These are phyloP conservation scores for Galleria mellonella DNA, from an alignment of 1,140 invertebrate genomes.

Conservation along the genomic window DNA sequence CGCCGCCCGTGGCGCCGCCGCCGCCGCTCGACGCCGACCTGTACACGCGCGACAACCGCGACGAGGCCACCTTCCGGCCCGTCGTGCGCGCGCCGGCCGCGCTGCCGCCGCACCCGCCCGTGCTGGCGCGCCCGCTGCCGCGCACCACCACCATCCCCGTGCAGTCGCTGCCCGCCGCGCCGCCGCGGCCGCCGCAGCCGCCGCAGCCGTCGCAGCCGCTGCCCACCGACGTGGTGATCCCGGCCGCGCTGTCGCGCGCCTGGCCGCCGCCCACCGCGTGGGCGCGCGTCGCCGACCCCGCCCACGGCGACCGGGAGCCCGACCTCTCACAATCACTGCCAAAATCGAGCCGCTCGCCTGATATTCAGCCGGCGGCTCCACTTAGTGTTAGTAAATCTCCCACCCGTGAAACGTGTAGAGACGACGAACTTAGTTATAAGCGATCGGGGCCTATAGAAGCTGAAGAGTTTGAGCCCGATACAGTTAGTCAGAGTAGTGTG, in stretches of 20 bases:
- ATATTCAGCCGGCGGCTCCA: conserved; percentile 50
- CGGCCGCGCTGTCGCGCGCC: conserved; percentile 27
- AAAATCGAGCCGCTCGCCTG: conserved; percentile 38
- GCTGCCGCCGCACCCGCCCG: conserved; percentile 22
- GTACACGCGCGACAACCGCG: conserved; percentile 77
- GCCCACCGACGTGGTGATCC: conserved; percentile 49
- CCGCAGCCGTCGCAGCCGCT: conserved; percentile 35
- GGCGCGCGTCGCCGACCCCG: not conserved
- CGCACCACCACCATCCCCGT: conserved; percentile 56
- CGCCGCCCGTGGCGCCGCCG: conserved; percentile 52
- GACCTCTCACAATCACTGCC: conserved; percentile 40
- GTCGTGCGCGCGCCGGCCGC: conserved; percentile 67
- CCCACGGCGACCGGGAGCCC: not conserved
- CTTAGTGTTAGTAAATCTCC: conserved; percentile 60
- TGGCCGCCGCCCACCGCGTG: conserved; percentile 2
- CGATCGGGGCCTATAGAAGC: conserved; percentile 4
- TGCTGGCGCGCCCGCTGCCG: conserved; percentile 40
- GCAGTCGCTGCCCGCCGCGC: conserved; percentile 21
- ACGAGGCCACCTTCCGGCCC: conserved; percentile 78
- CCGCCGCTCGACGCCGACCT: conserved; percentile 73
- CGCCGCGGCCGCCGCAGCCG: conserved; percentile 18
- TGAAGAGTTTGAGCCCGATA: not conserved
- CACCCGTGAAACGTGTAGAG: conserved; percentile 46
- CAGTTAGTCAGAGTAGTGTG: no score
- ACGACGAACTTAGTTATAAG: conserved; percentile 31